phyloP scores from a whole-genome alignment of 2,797 vertebrate genomes.

The Siniperca undulata region DNA sequence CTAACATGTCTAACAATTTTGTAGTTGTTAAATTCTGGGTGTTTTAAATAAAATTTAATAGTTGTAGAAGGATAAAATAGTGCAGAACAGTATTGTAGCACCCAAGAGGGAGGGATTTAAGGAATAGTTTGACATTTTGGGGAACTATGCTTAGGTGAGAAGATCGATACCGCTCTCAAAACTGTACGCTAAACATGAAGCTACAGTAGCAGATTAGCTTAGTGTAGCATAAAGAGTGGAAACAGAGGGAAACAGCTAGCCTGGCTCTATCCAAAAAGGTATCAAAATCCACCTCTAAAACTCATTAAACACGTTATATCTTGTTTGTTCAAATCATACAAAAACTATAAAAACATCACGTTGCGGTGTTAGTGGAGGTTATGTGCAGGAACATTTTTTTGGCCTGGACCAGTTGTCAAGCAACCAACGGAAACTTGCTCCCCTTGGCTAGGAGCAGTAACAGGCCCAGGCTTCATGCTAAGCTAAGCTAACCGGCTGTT shows the following conservation, averaged over 20 bases:
- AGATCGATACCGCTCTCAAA: not conserved
- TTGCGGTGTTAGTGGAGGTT: too few species aligned
- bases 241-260: not conserved
- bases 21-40: not conserved
- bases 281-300: not conserved
- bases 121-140: constrained; percentile 42
- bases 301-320: not conserved
- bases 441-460: too few species aligned
- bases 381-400: too few species aligned
- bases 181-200: not conserved
- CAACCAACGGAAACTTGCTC: too few species aligned
- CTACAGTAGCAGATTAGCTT: not conserved
- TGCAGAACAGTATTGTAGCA: constrained; percentile 34
- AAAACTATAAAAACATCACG: too few species aligned
- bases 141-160: not conserved
- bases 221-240: not conserved
- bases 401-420: too few species aligned
- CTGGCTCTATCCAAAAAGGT: too few species aligned
- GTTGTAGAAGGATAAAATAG: constrained; percentile 20
- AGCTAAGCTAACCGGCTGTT: not conserved
- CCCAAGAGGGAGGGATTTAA: constrained; percentile 35
- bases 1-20: constrained; percentile 22
- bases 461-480: not conserved
- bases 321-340: not conserved
- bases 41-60: constrained; percentile 19